phyloP scores from a whole-genome alignment of 2,113 vertebrate genomes.

The Archocentrus centrarchus region DNA sequence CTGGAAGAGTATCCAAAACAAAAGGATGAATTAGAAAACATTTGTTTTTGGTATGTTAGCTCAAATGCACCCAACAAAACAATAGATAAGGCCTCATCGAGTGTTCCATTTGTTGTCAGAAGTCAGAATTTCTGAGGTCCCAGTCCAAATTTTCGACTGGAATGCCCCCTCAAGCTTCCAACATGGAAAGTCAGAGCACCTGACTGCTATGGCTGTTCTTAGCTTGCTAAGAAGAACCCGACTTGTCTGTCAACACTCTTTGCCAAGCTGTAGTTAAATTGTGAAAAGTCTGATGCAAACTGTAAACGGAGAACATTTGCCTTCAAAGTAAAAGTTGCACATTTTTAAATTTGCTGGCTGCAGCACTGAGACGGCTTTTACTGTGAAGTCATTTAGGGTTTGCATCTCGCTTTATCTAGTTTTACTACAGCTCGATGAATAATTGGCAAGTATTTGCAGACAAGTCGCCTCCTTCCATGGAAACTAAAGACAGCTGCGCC shows the following conservation, averaged over 20 bases:
- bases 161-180: not conserved
- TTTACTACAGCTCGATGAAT: not conserved
- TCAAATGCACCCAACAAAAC: not conserved
- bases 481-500: too few species aligned
- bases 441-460: not conserved
- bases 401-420: not conserved
- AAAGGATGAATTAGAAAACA: not conserved
- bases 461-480: not conserved
- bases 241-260: not conserved
- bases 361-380: not conserved
- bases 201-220: not conserved
- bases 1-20: not conserved
- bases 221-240: not conserved
- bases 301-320: not conserved
- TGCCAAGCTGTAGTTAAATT: not conserved
- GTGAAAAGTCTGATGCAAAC: not conserved
- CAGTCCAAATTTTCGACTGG: not conserved
- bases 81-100: not conserved
- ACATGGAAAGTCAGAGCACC: too few species aligned
- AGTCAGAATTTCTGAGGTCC: not conserved
- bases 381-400: not conserved
- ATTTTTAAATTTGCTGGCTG: not conserved
- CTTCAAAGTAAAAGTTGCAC: not conserved
- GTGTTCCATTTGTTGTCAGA: not conserved
- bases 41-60: not conserved